Base-by-base conservation (phyloP, 1,140 invertebrate species). In the Camponotus floridanus region DNA sequence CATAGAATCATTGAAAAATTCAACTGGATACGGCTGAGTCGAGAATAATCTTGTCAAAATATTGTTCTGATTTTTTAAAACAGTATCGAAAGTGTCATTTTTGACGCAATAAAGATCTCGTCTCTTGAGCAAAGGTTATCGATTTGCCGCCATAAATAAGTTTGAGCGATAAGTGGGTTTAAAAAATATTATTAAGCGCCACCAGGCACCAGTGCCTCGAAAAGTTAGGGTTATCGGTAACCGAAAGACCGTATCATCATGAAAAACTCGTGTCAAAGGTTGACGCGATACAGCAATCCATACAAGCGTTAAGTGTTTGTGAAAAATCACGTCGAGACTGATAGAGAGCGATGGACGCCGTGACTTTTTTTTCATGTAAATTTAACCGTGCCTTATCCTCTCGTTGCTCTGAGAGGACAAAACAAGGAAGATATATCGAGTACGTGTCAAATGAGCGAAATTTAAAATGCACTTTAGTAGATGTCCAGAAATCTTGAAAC, bases 261-360 rank as follows among this genome's bases (percentile, higher is more conserved):
- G 36, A 21, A 62, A 86, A 61, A 62, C 45, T 31, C 48, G 48
- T 76, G 74, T 88, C 74, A 88, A 5, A 74, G 61, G 81, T 89
- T 62, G 74, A 79, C 61, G 45, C 26, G 26, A 26, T 26, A 26
- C 36, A 39, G 0, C 5, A 51, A 78, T 73, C 33, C 9, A 85
- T 71, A 36, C 21, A 55, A 26, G 33, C 13, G 45, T 42, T 31
- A 74, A 84, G 26, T 7, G 31, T 57, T 61, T 0, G 48, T 51
- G 18, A 21, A 21, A 74, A 88, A 88, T 88, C 55, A 33, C 83
- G 78, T 70, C 42, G 31, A 48, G 13, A 15, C 3, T 0, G 80
- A 88, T 76, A 85, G 55, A 13, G 83, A 26, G 36, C 36, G 31
- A 11, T 6, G 48, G 70, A 15, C 45, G 64, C 48, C 71, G 74